phyloP scores from a whole-genome alignment of 2,113 vertebrate genomes.

The Lepisosteus osseus region DNA sequence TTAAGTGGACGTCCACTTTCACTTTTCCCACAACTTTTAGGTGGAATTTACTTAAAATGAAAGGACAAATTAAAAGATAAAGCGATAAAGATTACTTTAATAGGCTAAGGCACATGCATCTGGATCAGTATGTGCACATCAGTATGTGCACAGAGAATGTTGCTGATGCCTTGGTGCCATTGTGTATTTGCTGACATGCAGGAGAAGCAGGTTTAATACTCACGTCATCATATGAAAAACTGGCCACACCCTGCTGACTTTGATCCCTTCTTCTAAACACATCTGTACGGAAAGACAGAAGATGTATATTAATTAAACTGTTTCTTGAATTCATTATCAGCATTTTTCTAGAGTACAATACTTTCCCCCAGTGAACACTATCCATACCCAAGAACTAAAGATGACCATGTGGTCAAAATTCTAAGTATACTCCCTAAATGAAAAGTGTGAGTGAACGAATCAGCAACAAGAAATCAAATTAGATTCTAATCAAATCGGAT shows the following conservation, averaged over 20 bases:
- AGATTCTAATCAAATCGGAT: not conserved
- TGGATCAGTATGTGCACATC: too few relatives aligned
- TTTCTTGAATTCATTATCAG: not conserved
- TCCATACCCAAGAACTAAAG: not conserved
- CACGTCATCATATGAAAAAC: constrained; percentile 92
- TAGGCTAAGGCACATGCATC: too few relatives aligned
- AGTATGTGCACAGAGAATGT: too few relatives aligned
- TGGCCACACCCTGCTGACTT: constrained; percentile 73
- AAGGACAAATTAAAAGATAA: too few relatives aligned
- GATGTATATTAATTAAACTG: not conserved
- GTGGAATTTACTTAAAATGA: too few relatives aligned
- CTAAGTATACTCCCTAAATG: not conserved
- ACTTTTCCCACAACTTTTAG: too few relatives aligned
- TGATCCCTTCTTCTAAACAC: constrained; percentile 82
- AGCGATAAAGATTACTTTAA: too few relatives aligned
- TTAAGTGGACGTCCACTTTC: too few relatives aligned
- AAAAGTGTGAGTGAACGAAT: not conserved
- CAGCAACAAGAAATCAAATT: constrained; percentile 1
- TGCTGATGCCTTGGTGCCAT: too few relatives aligned
- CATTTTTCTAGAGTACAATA: too few relatives aligned
- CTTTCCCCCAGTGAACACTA: too few relatives aligned
- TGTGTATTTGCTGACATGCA: too few relatives aligned
- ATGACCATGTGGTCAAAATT: not conserved
- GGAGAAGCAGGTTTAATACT: constrained; percentile 46
- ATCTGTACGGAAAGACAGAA: constrained; percentile 60